Evolutionary conservation across 2,888 invertebrate species (phyloP).

Genomic region (Folsomia candida): DNA sequence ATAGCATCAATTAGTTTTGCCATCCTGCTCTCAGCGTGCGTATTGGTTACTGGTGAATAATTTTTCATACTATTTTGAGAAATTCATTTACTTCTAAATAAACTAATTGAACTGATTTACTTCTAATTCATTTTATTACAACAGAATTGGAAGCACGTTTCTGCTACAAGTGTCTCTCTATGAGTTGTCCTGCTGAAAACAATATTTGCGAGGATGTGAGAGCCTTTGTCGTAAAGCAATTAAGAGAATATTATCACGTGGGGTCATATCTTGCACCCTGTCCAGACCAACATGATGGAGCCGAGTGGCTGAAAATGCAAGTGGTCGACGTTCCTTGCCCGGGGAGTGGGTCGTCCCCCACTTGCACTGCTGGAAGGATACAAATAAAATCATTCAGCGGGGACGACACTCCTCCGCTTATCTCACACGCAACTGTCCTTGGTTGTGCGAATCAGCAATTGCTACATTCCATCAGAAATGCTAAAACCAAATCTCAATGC

Average conservation of each 20-base stretch:
- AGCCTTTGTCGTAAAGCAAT: constrained; percentile 20
- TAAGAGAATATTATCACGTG: constrained; percentile 35
- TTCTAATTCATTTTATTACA: no score
- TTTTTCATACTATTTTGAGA: no score
- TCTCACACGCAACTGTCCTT: constrained; percentile 43
- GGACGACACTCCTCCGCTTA: background rate
- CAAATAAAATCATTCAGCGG: constrained; percentile 27
- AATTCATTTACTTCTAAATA: no score
- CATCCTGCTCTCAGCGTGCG: background rate
- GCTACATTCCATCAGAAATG: constrained; percentile 19
- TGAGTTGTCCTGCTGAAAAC: constrained; percentile 35
- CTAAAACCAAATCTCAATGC: constrained; percentile 17
- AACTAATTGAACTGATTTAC: background rate
- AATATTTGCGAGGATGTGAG: constrained; percentile 25
- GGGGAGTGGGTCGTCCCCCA: constrained; percentile 22
- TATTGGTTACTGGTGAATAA: background rate
- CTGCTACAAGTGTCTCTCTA: constrained; percentile 40
- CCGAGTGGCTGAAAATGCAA: constrained; percentile 32
- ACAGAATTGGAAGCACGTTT: constrained; percentile 1
- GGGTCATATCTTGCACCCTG: constrained; percentile 35
- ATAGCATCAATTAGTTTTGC: background rate
- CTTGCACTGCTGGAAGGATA: constrained; percentile 42
- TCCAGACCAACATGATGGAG: constrained; percentile 29
- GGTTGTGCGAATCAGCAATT: constrained; percentile 43
- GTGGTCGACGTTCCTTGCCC: constrained; percentile 22